These are phyloP conservation scores for Serilophus lunatus DNA, from an alignment of 2,113 vertebrate genomes.

Conservation along the genomic window DNA sequence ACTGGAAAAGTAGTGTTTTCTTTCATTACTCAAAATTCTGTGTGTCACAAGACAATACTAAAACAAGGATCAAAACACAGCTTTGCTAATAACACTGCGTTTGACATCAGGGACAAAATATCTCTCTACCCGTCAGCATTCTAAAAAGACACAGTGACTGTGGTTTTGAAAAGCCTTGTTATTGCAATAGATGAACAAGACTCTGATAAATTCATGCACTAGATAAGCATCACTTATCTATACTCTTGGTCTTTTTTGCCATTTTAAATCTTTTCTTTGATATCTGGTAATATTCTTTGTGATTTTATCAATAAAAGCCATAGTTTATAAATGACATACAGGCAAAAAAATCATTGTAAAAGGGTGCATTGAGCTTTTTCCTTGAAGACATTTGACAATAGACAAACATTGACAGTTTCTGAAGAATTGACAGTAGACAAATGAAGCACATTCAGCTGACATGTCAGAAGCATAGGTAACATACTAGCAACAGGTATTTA, in stretches of 20 bases:
- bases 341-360: neutral
- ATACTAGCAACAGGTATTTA: neutral
- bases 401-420: no score
- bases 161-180: neutral
- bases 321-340: neutral
- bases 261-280: neutral
- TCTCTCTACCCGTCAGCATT: fast-evolving
- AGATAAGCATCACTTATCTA: neutral
- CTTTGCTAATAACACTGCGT: neutral
- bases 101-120: neutral
- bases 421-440: neutral
- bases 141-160: neutral
- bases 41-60: neutral
- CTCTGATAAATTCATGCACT: neutral
- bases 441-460: neutral
- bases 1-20: neutral
- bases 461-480: neutral
- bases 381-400: no score
- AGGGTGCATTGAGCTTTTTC: neutral
- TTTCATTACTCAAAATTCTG: neutral
- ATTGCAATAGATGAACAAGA: neutral
- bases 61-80: neutral
- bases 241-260: neutral
- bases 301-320: neutral
- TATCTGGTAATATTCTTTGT: neutral